Base-by-base conservation (phyloP, 35 echinoderm and acorn worm genomes). In the Patiria miniata region DNA sequence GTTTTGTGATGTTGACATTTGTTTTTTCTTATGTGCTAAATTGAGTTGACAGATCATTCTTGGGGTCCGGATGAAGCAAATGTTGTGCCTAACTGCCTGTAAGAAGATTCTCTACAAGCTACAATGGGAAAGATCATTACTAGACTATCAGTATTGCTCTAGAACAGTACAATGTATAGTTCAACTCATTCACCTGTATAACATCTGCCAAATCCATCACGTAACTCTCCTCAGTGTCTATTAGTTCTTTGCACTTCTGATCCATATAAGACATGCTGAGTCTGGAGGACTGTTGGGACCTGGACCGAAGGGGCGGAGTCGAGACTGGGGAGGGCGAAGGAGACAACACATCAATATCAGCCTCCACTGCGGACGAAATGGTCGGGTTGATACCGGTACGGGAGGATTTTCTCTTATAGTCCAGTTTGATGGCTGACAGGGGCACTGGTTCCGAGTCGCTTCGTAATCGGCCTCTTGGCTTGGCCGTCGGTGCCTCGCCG, bases 221-320 rank as follows among this genome's bases (percentile, higher is more conserved):
- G 61, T 95, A 95, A 50, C 80, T 95, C 21, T 68, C 81, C 42
- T 95, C 93, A 53, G 93, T 95, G 29, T 95, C 93, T 77, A 95
- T 33, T 23, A 95, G 77, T 78, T 95, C 93, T 51, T 91, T 77
- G 9, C 90, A 88, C 36, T 86, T 95, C 51, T 89, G 86, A 78
- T 83, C 84, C 55, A 95, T 36, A 33, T 91, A 95, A n/a, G 83
- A 79, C 32, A 86, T 33, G 30, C 52, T 77, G 19, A 40, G 73
- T 39, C 40, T 91, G 30, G 39, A 18, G 42, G 22, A 73, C 65
- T 73, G 65, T 73, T 26, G 65, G 38, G 83, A 65, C 57, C 80
- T 90, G 39, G 81, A 81, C 55, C 81, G 83, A 81, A 60, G 60
- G 32, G 53, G 51, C 12, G 82, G 82, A 18, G 82, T 84, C 5